Base-by-base conservation (phyloP, 2,888 invertebrate species). In the Orthosia cruda region DNA sequence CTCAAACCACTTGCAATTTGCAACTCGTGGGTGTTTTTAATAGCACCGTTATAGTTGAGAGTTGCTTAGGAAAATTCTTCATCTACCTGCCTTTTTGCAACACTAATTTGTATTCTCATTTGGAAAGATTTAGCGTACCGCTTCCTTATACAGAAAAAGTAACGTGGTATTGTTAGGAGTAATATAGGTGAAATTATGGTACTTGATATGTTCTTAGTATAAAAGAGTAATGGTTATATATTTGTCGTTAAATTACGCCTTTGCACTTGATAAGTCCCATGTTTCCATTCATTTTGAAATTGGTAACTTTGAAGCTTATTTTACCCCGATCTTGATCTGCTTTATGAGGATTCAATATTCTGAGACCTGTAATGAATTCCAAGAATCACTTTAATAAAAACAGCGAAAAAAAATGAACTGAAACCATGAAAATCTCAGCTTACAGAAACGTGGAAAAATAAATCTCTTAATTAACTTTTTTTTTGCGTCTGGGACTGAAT, bases 11-110 rank as follows among this genome's bases (percentile, higher is more conserved):
- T 94, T 94, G 95, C 95, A 95, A 95, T 95, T 96, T 95, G 95
- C 93, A 93, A 93, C 93, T 94, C 93, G 96, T 96, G 96, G 96
- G 96, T 95, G 95, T 94, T 95, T 95, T 95, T 95, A 96, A 96
- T 96, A 93, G 93, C 90, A 91, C 94, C 91, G 95, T 96, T 95
- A 95, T 93, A 92, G 93, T 93, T 63, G 91, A 93, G 91, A 91
- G 93, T 95, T 96, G 94, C 95, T 90, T 91, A 95, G 96, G 94
- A 94, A 93, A 93, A 95, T 95, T 94, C 92, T 94, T 88, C 91
- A 89, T 90, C 85, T 91, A 89, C 91, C 89, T 89, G 89, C 87
- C 88, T 92, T 92, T 93, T 91, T 92, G 91, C 90, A 87, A 86
- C 78, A 87, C 85, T 89, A 90, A 91, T 92, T 90, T 90, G 90